Conservation (phyloP, 2,113 vertebrate species). For the Mugil cephalus region DNA sequence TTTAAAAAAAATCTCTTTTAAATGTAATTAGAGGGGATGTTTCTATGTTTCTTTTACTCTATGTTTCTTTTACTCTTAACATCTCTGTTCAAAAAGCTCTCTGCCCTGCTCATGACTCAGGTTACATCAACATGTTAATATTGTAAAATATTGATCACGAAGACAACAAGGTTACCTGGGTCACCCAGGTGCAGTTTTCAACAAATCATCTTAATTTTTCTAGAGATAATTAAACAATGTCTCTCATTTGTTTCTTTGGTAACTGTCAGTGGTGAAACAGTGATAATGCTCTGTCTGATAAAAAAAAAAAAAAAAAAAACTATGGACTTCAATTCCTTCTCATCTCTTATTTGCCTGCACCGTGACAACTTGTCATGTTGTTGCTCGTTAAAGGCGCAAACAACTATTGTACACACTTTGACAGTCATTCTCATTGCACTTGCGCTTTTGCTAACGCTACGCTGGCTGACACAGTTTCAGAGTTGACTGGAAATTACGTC, state of each 20-base stretch:
- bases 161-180: conserved; percentile 2
- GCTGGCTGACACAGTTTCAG: not conserved
- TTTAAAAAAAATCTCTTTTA: no score
- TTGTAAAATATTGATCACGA: no score
- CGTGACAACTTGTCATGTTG: not conserved
- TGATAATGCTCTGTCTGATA: not conserved
- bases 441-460: not conserved
- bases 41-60: no score
- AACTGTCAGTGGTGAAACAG: conserved; percentile 23
- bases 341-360: conserved; percentile 1
- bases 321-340: conserved; percentile 1
- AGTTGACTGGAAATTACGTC: conserved; percentile 3
- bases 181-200: conserved; percentile 19
- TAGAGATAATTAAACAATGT: conserved; percentile 52
- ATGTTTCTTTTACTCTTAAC: no score
- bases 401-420: not conserved
- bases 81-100: no score
- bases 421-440: not conserved
- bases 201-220: conserved; percentile 30
- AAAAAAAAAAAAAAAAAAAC: conserved; percentile 22
- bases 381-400: conserved; percentile 3
- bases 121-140: no score
- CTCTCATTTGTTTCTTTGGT: conserved; percentile 36
- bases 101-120: no score
- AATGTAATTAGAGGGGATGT: no score